Percentiles rank a stretch among this genome's conserved stretches.
These are phyloP conservation scores for Labrus mixtus DNA, from an alignment of 2,113 vertebrate species.

Conservation along the genomic window DNA sequence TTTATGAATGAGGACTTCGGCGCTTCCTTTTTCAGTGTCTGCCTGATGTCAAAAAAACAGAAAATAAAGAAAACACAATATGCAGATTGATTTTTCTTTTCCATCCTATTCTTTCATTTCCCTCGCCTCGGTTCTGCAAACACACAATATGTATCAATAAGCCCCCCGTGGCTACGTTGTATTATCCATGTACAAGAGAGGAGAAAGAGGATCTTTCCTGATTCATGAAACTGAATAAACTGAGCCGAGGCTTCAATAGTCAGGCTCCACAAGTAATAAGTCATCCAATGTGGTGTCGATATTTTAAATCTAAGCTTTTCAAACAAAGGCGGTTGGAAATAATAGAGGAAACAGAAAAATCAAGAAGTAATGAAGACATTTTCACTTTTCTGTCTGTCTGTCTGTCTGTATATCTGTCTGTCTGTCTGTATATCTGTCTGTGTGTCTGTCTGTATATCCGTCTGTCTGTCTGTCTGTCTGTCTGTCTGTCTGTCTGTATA, in stretches of 20 bases:
- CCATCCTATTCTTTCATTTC: not conserved
- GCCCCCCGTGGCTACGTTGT: not conserved
- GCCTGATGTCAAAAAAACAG: not conserved
- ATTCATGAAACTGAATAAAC: not conserved
- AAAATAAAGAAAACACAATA: not conserved
- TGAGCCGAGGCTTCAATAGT: not conserved
- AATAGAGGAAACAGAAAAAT: not conserved
- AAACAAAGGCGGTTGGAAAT: not conserved
- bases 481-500: too few relatives aligned
- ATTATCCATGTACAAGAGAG: conserved; percentile 11
- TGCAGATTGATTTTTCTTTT: not conserved
- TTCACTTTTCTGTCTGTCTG: not conserved
- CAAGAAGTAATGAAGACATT: not conserved
- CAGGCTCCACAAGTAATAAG: not conserved
- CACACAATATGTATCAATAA: conserved; percentile 3
- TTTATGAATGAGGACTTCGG: not conserved
- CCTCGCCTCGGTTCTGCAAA: not conserved
- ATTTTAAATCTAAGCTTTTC: not conserved
- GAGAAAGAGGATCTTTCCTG: not conserved
- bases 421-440: too few relatives aligned
- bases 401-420: not conserved
- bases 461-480: not conserved
- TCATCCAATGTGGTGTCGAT: not conserved
- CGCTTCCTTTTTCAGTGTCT: conserved; percentile 1
- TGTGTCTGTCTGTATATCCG: too few relatives aligned